These are phyloP conservation scores for Atractosteus spatula DNA, from an alignment of 2,113 vertebrate genomes.

Conservation along the genomic window DNA sequence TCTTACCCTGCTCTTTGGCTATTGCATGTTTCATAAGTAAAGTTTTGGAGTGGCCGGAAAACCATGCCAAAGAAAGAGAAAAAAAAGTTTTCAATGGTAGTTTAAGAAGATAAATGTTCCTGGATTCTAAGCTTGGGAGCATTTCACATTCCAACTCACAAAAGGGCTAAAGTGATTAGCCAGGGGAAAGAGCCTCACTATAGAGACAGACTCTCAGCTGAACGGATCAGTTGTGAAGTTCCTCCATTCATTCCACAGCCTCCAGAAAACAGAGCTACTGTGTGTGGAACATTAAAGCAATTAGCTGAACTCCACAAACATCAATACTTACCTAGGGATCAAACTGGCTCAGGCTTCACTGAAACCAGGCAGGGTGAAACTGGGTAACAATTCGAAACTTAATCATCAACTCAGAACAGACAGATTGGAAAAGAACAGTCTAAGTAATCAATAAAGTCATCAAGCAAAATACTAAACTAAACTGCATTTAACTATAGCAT, in stretches of 20 bases:
- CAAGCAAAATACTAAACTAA: too few relatives aligned
- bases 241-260: constrained; percentile 34
- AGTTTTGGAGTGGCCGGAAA: background rate
- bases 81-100: background rate
- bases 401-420: too few relatives aligned
- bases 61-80: background rate
- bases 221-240: constrained; percentile 48
- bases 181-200: constrained; percentile 34
- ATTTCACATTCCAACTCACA: constrained; percentile 22
- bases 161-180: constrained; percentile 50
- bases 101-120: constrained; percentile 19
- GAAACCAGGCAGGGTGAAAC: too few relatives aligned
- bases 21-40: too few relatives aligned
- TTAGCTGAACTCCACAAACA: too few relatives aligned
- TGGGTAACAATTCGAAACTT: too few relatives aligned
- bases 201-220: constrained; percentile 39
- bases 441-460: too few relatives aligned
- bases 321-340: too few relatives aligned
- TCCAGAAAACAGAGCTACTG: constrained; percentile 5
- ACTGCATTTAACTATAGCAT: too few relatives aligned
- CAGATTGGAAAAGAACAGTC: too few relatives aligned
- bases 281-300: background rate
- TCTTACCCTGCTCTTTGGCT: too few relatives aligned
- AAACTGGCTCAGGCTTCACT: too few relatives aligned
- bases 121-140: constrained; percentile 21